Base-by-base conservation (phyloP, 2,113 vertebrate species). In the Vireo altiloquus region DNA sequence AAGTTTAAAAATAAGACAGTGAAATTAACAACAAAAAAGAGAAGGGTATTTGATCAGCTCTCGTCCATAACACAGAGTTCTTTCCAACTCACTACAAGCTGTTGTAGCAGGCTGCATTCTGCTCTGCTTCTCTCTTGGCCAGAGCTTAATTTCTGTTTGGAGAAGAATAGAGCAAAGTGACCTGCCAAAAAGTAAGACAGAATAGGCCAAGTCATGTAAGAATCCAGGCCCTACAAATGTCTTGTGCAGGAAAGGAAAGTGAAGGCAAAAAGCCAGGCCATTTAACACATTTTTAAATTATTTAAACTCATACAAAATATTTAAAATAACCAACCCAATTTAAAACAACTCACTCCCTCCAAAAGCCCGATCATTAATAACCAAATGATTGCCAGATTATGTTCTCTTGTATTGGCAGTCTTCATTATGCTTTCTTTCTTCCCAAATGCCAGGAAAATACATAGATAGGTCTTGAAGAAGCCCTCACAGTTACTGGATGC, bases 21-120 rank as follows among this genome's bases (percentile, higher is more conserved):
- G 78, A 95, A 95, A 95, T 95, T 94, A 97, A 87, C 7, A 54
- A 64, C 69, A 64, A 71, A 68, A 69, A 71, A 86, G 75, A 85
- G 22, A 71, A 57, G 91, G 49, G 61, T 94, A 93, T 97, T 96
- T 95, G 85, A 91, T 90, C 82, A 88, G 93, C 66, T 90, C 72
- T 93, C 64, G 74, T 96, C 90, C 94, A 90, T 96, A 96, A 96
- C 94, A 93, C n/a, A 75, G 88, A 94, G 92, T 96, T 96, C 95
- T 86, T 97, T 97, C 93, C 93, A 96, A 86, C 76, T 96, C 90
- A 89, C 94, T 93, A 83, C 96, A 97, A 97, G 93, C 95, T 97
- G 94, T 96, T 96, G 90, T 56, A 93, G 71, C 90, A 96, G 85
- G 93, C 85, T 95, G 82, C 90, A 90, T 97, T 97, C 94, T 96